Base-by-base conservation (phyloP, 2,888 invertebrate genomes). In the Spialia ferax region DNA sequence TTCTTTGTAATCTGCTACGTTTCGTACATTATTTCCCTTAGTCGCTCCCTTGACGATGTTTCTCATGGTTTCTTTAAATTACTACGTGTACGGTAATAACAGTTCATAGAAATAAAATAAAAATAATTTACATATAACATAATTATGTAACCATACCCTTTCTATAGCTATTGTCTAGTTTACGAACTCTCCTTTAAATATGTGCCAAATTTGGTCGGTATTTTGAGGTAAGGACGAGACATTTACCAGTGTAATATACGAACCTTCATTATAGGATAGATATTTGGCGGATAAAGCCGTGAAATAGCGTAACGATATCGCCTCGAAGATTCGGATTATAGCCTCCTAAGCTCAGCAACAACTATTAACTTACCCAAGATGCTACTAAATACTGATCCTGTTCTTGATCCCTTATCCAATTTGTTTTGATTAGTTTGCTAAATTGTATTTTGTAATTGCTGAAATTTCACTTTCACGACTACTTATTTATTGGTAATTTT, bases 1-100 rank as follows among this genome's bases (percentile, higher is more conserved):
- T 23, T 26, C 26, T 52, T 52, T 23, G 52, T 52, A 52, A 52
- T 52, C n/a, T 23, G 52, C 52, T 52, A 52, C 52, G 52, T 52
- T 52, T 55, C 55, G 29, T 23, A n/a, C 55, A 18, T 55, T 15
- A n/a, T n/a, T n/a, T n/a, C n/a, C n/a, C n/a, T n/a, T n/a, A 10
- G 20, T 8, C 48, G 48, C 48, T 48, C 48, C 20, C 48, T 11
- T 20, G 20, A 48, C 8, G 15, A 32, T 32, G 8, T 10, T 11
- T 32, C n/a, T 18, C 42, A 15, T 42, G 15, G n/a, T 42, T 15
- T 15, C 42, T 42, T 8, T 7, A 42, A 42, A n/a, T 15, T 2
- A 42, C 42, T 42, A 42, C 26, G 26, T 26, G 26, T 26, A 3
- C 7, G 7, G 6, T 26, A 7, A 26, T 26, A 7, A 7, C 4